Base-by-base conservation (phyloP, 2,113 vertebrate genomes). In the Cephalopholis sonnerati region DNA sequence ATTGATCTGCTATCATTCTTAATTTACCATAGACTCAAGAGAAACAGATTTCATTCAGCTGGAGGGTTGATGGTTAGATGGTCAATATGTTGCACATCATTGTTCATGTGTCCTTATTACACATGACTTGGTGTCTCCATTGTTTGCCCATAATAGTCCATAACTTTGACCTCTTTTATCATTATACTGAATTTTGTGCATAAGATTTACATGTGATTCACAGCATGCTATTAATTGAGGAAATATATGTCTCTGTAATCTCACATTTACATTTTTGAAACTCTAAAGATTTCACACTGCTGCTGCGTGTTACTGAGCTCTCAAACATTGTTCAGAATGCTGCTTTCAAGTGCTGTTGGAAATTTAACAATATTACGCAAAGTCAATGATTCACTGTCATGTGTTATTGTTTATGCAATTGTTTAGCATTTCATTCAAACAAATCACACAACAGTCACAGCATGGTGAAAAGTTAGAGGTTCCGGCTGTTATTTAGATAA, bases 311-410 rank as follows among this genome's bases (percentile, higher is more conserved):
- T 27, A 20, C 2, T 8, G 57, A 36, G 3, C 20, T 65, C 8
- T 20, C 29, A 29, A 50, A 55, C 25, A 13, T 50, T 51, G 15
- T 25, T 69, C 24, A 29, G 3, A 46, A 27, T 84, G 85, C 13
- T 85, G 77, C 80, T 0, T 90, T 87, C 54, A 63, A 0, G 16
- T 41, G n/a, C 64, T 57, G 27, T 77, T 64, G 20, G 59, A 57
- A 48, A 27, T 20, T 16, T 20, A 11, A 3, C 1, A 1, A 0
- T 20, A 5, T 51, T 1, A 12, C 1, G 1, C 5, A 57, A 50
- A 17, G 5, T 16, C 24, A 44, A 25, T 24, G 22, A 3, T 10
- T 68, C 18, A 29, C 7, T 54, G 8, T 7, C 6, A 59, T 36
- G 3, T 22, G 51, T 50, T 78, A 25, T 44, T 44, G 7, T 55